Evolutionary conservation across 2,113 vertebrate genomes (phyloP).

Genomic region (Zosterops japonicus): DNA sequence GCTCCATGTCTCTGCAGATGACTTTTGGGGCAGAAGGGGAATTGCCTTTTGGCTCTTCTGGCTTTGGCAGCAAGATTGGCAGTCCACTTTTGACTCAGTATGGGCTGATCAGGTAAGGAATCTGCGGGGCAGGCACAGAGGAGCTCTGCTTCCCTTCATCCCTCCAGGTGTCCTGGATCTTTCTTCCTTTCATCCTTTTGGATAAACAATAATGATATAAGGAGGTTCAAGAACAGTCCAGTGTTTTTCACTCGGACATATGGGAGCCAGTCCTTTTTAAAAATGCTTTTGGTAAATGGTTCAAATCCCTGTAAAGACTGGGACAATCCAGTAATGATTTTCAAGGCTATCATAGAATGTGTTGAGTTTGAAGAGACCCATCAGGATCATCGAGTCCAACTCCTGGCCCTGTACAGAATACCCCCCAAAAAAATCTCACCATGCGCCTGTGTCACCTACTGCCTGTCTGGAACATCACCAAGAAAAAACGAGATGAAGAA

Average conservation of each 20-base stretch:
- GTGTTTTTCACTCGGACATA: neutral
- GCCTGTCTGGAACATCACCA: neutral
- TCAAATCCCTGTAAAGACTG: neutral
- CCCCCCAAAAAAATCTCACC: neutral
- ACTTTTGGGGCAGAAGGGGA: neutral
- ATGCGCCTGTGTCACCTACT: neutral
- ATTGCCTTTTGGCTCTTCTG: neutral
- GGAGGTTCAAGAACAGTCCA: slow-evolving; percentile 2
- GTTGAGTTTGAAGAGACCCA: neutral
- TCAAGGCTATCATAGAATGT: neutral
- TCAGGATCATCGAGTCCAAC: neutral
- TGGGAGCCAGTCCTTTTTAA: slow-evolving; percentile 13
- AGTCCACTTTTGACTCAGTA: neutral
- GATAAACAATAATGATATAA: slow-evolving; percentile 33
- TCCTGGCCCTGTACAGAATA: neutral
- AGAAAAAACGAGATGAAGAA: neutral
- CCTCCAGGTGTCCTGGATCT: slow-evolving; percentile 27
- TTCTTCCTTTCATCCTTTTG: slow-evolving; percentile 29
- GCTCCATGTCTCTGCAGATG: fast-evolving
- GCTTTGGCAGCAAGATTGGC: neutral
- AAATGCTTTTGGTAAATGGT: neutral
- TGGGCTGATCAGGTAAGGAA: neutral
- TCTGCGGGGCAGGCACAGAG: neutral
- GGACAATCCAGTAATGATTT: neutral
- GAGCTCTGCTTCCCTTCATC: neutral